Conservation (phyloP, 2,797 vertebrate species). For the Danio kyathit region DNA sequence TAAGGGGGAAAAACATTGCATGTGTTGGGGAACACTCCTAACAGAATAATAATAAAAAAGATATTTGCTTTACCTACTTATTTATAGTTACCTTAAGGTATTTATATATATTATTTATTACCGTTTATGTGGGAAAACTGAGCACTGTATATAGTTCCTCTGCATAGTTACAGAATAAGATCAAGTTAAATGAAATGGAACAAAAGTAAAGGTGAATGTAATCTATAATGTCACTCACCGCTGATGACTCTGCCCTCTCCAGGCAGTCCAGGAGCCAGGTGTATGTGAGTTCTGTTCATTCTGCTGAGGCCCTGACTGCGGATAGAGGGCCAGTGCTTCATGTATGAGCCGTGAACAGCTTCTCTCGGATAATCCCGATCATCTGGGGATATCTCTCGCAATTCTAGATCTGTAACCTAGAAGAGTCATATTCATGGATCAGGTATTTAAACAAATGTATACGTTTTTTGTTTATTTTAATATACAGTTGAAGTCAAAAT, state of each 20-base stretch:
- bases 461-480: no score
- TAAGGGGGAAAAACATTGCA: no score
- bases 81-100: no score
- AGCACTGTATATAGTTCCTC: no score
- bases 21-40: no score
- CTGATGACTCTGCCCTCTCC: constrained; percentile 82
- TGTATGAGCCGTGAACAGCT: constrained; percentile 88
- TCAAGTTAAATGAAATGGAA: neutral
- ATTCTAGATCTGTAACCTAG: constrained; percentile 84
- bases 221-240: constrained; percentile 69
- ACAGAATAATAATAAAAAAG: no score
- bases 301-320: constrained; percentile 81
- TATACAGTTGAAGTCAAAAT: no score
- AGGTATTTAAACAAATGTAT: neutral
- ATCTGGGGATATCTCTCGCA: constrained; percentile 75
- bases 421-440: constrained; percentile 3
- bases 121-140: no score
- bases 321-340: constrained; percentile 85
- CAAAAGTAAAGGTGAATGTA: neutral
- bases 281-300: constrained; percentile 86
- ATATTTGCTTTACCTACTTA: no score
- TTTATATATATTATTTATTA: no score
- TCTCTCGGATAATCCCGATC: constrained; percentile 78
- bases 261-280: constrained; percentile 84
- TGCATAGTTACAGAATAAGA: no score